Evolutionary conservation across 2,797 vertebrate species (phyloP).

Genomic region (Scomberomorus guttatus): DNA sequence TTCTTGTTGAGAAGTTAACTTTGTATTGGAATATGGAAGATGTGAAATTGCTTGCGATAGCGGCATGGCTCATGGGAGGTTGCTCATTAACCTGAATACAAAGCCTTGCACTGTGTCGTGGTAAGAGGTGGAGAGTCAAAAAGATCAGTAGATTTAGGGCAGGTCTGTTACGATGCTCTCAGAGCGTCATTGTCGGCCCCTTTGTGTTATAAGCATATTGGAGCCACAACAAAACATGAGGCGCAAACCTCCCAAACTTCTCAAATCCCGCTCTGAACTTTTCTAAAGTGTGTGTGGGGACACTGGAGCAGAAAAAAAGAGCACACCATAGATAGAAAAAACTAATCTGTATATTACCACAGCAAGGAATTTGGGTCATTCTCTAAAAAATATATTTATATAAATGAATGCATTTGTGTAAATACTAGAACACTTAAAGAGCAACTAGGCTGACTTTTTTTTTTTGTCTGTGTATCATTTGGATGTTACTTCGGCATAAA

Average conservation of each 20-base stretch:
- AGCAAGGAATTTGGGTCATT: slow-evolving; percentile 21
- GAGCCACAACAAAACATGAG: neutral
- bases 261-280: neutral
- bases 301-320: neutral
- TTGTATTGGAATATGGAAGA: slow-evolving; percentile 37
- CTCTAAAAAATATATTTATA: slow-evolving; percentile 23
- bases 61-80: slow-evolving; percentile 48
- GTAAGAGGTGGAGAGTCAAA: slow-evolving; percentile 20
- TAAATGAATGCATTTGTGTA: slow-evolving; percentile 28
- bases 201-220: neutral
- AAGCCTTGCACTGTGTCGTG: slow-evolving; percentile 15
- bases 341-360: slow-evolving; percentile 5
- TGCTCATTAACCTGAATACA: slow-evolving; percentile 67
- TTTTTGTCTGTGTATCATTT: slow-evolving; percentile 36
- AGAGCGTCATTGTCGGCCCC: neutral
- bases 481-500: slow-evolving; percentile 33
- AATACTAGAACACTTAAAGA: slow-evolving; percentile 19
- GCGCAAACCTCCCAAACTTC: neutral
- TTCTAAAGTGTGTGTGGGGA: neutral
- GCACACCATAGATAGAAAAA: slow-evolving; percentile 11
- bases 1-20: slow-evolving; percentile 18
- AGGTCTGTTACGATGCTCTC: neutral
- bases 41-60: slow-evolving; percentile 42
- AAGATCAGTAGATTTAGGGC: slow-evolving; percentile 13
- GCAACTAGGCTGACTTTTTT: slow-evolving; percentile 28